phyloP scores from a whole-genome alignment of 2,113 vertebrate genomes.

The Cebus imitator region DNA sequence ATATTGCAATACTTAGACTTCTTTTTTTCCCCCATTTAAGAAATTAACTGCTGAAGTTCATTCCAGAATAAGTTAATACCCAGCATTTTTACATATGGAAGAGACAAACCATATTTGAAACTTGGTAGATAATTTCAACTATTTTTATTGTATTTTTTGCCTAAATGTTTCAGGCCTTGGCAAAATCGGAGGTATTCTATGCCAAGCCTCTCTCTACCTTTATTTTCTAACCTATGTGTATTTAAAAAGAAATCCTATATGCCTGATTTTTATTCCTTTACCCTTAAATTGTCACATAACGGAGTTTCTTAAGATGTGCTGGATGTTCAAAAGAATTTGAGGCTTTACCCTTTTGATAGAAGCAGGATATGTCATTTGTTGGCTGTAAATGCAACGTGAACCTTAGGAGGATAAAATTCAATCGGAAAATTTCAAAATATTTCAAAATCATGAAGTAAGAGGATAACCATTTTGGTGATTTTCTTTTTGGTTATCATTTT shows the following conservation, averaged over 20 bases:
- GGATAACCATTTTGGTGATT: background rate
- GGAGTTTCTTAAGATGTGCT: background rate
- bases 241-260: conserved; percentile 61
- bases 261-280: conserved; percentile 4
- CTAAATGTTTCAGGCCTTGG: conserved; percentile 56
- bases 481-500: conserved; percentile 44
- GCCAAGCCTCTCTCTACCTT: conserved; percentile 50
- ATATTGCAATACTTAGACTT: background rate
- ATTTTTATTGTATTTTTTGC: background rate
- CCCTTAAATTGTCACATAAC: conserved; percentile 31
- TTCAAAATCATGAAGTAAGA: conserved; percentile 42
- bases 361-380: conserved; percentile 52
- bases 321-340: conserved; percentile 45
- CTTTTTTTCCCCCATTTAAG: background rate
- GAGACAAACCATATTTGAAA: conserved; percentile 6
- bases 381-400: conserved; percentile 34
- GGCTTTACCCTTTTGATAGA: conserved; percentile 29
- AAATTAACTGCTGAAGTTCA: conserved; percentile 35
- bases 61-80: conserved; percentile 25
- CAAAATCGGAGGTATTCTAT: background rate
- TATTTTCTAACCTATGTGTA: conserved; percentile 42
- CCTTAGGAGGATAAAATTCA: conserved; percentile 44
- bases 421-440: conserved; percentile 50
- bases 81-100: background rate
- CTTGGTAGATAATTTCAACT: conserved; percentile 35